Evolutionary conservation across 1,140 invertebrate genomes (phyloP), one percentile per base, ranked within the genome.

Genomic region (Colletes gigas): DNA sequence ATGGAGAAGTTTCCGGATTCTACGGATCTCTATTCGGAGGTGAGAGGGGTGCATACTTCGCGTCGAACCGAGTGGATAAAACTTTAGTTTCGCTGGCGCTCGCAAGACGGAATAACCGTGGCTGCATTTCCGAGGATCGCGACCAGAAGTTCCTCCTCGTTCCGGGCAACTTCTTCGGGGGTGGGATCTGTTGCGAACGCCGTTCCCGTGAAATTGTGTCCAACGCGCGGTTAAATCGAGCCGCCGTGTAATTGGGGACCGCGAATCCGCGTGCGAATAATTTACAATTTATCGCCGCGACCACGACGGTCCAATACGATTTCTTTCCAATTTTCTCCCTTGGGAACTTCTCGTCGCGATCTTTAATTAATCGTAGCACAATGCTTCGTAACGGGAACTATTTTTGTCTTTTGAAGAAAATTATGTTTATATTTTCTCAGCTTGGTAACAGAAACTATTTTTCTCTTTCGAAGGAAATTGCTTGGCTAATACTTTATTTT

Each of bases 21-120:
- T 7, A 96, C 96, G 57, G 99, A 99, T 94, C 95, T 99, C 57
- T 99, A 99, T 93, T 99, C 98, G 47, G 99, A 99, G 94, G 97
- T 98, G 94, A 93, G 91, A 74, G 0, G 30, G 50, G 41, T n/a
- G 68, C 67, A 44, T 77, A 71, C 67, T 68, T 47, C 60, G 62
- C 55, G 39, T n/a, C 30, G 70, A 62, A 62, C 41, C 47, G 78
- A 54, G 30, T 17, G 44, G 71, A 76, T 74, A 69, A 83, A 86
- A 86, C 75, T 85, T 85, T 76, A 30, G 30, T 62, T 59, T 65
- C 65, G 60, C 39, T 39, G 19, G 69, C 21, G 9, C 12, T 30
- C 39, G 30, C n/a, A 57, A 60, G 50, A 81, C 63, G 47, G 72
- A 77, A 81, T 81, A 79, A 79, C 54, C 52, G 52, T 14, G 66